Percentiles rank a stretch among this genome's conserved stretches.
Evolutionary conservation across 2,113 vertebrate species (phyloP).

Genomic region (Hippocampus mohnikei): DNA sequence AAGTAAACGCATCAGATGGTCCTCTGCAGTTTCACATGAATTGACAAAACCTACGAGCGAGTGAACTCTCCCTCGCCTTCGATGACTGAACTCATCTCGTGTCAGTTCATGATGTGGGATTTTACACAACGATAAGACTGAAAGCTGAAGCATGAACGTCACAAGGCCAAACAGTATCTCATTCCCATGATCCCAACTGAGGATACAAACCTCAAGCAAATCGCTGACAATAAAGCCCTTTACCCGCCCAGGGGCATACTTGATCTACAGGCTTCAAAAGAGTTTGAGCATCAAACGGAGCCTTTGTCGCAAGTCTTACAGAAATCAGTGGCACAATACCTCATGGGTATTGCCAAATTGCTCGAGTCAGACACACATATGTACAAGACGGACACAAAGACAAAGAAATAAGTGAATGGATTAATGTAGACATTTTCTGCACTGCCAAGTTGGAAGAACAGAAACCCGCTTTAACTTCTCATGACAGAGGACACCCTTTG

Average conservation of each 20-base stretch:
- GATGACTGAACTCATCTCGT: conserved; percentile 29
- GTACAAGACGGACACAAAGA: conserved; percentile 24
- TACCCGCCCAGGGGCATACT: conserved; percentile 50
- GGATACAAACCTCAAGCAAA: conserved; percentile 49
- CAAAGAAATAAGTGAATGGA: conserved; percentile 26
- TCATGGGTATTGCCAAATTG: conserved; percentile 50
- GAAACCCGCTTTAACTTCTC: conserved; percentile 21
- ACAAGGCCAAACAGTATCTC: conserved; percentile 34
- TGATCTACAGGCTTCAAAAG: conserved; percentile 56
- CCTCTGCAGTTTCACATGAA: conserved; percentile 12
- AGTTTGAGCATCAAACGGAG: conserved; percentile 44
- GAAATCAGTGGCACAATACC: conserved; percentile 50
- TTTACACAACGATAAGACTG: conserved; percentile 29
- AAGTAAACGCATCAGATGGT: not conserved
- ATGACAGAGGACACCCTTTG: conserved; percentile 62
- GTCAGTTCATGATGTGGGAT: conserved; percentile 28
- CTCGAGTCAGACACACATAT: conserved; percentile 20
- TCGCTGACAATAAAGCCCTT: conserved; percentile 41
- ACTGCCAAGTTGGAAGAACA: conserved; percentile 35
- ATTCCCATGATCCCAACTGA: conserved; percentile 63
- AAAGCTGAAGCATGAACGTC: conserved; percentile 48
- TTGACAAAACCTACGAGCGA: not conserved
- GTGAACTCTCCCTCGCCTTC: conserved; percentile 5
- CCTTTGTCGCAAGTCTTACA: conserved; percentile 59
- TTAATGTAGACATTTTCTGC: conserved; percentile 24